Base-by-base conservation (phyloP, 2,888 invertebrate genomes). In the Parnassius glacialis region DNA sequence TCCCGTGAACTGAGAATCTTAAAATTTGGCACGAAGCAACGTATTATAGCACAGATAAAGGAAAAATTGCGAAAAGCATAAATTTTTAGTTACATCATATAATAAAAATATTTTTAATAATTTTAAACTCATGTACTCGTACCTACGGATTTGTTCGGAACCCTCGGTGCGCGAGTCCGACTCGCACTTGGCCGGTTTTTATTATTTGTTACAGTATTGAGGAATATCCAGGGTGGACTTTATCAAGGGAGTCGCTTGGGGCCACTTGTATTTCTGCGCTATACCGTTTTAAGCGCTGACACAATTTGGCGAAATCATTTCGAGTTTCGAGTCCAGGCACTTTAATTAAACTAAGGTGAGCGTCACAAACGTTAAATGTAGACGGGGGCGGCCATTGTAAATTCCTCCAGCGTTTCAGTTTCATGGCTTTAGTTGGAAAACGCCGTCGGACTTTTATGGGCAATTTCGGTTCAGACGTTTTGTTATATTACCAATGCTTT, bases 401-500 rank as follows among this genome's bases (percentile, higher is more conserved):
- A 90, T 90, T 90, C 90, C 84, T 75, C 78, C 83, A 76, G 73
- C 89, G 90, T 87, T 89, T 87, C 87, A 88, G 86, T 90, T 92
- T 91, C 91, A 91, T 90, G 81, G 84, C 88, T 90, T 90, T 90
- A 90, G 90, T 90, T 87, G 87, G 91, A 90, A 92, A 90, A 89
- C 87, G 85, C 85, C 84, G 89, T 85, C 80, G 81, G 86, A 87
- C 87, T 90, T 92, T 92, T 92, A 92, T 90, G 92, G 89, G 90
- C 84, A 86, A 89, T 92, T 92, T 92, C 89, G 92, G 92, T 92
- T 88, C 92, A 83, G 90, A 82, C 92, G 91, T 89, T 92, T 92
- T 92, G 92, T 91, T 92, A 92, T 91, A 92, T 85, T 90, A 88
- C 90, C 92, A 90, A 91, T 91, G 91, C 92, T 92, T 92, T 92